A percentile compares a stretch with the other conserved stretches of the same genome.
These are phyloP conservation scores for Colletes latitarsis DNA, from an alignment of 1,140 invertebrate genomes.

Conservation along the genomic window DNA sequence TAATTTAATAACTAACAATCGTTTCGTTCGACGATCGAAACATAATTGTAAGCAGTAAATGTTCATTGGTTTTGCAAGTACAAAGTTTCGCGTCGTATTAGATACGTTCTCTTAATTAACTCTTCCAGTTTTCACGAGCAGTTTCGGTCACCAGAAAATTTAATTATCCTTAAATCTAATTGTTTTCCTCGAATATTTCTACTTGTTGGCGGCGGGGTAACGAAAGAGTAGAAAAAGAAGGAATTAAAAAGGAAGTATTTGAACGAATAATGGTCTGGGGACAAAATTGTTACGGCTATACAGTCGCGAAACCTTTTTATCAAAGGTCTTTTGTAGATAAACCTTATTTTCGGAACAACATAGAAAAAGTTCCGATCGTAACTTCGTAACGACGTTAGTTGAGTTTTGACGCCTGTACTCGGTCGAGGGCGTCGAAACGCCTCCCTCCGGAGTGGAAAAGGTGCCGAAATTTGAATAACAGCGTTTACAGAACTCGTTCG, in stretches of 20 bases:
- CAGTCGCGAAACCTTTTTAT: too few species aligned
- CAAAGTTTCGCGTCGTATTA: background rate
- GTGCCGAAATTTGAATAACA: slow-evolving; percentile 47
- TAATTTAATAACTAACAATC: slow-evolving; percentile 23
- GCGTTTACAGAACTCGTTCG: slow-evolving; percentile 38
- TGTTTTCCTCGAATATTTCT: background rate
- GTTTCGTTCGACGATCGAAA: background rate
- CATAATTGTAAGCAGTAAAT: background rate
- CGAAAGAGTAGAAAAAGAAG: too few species aligned
- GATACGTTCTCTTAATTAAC: background rate
- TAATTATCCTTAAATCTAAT: slow-evolving; percentile 1
- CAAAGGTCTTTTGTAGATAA: slow-evolving; percentile 2
- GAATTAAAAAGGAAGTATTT: too few species aligned
- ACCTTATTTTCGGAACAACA: slow-evolving; percentile 32
- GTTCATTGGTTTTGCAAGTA: background rate
- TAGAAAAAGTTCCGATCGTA: slow-evolving; percentile 18
- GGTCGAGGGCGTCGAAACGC: background rate
- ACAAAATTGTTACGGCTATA: background rate
- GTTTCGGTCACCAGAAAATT: background rate
- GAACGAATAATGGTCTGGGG: background rate
- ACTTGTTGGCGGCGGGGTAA: background rate
- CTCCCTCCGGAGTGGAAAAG: slow-evolving; percentile 8
- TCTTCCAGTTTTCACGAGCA: background rate
- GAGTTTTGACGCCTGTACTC: slow-evolving; percentile 30
- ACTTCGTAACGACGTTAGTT: slow-evolving; percentile 20